Base-by-base conservation (phyloP, 1,140 invertebrate species). In the Helicoverpa armigera region DNA sequence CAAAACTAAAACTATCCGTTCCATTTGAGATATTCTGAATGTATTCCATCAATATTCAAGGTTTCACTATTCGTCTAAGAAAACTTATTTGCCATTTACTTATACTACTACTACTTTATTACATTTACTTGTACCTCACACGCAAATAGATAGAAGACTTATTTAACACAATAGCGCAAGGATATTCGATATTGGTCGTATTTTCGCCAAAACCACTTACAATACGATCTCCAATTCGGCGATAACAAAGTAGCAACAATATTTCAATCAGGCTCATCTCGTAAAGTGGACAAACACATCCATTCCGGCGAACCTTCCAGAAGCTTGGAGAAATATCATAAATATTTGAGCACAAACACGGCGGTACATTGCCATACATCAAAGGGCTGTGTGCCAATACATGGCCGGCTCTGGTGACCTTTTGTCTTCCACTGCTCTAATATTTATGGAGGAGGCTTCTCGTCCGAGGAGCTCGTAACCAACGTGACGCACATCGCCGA, bases 291-390 rank as follows among this genome's bases (percentile, higher is more conserved):
- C 69, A 72, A 72, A 72, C 69, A 70, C 50, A 72, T 72, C 48
- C 23, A 72, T 72, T 53, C 23, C n/a, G 50, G 23, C 2, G 60
- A 63, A 72, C 18, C 48, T 72, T 50, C 50, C 43, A 31, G 50
- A 53, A 53, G 48, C 2, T 29, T 72, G 50, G 69, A 51, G 69
- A 73, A 56, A 73, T 73, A 73, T 73, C 70, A 73, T 73, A 73
- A 73, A 72, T 72, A 72, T 72, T 72, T 72, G 69, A 72, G 23
- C 48, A 51, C 69, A 72, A 72, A 72, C 69, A 72, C 69, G 69
- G 35, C 48, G 69, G 69, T 53, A 72, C 50, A 29, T 53, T 51
- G 69, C 11, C 69, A 72, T 54, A 54, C 18, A 72, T 72, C 69
- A 72, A 51, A 72, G 35, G 48, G 50, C 69, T 72, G 69, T 29